These are phyloP conservation scores for Podarcis siculus DNA, from an alignment of 2,797 vertebrate species.

Conservation along the genomic window DNA sequence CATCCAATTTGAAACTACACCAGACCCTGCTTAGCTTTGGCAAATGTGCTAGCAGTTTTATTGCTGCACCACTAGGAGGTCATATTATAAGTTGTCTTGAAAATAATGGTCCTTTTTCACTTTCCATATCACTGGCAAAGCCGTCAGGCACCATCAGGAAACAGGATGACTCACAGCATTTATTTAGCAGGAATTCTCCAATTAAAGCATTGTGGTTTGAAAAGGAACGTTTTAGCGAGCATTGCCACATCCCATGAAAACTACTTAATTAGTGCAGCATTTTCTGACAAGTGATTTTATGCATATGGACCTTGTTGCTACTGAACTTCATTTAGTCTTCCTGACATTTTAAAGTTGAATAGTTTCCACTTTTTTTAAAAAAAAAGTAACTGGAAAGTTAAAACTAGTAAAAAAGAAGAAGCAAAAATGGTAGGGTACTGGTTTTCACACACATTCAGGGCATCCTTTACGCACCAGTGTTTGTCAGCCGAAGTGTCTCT, in stretches of 20 bases:
- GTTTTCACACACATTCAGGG: not conserved
- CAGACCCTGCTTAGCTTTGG: no score
- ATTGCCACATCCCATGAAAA: not conserved
- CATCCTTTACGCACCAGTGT: not conserved
- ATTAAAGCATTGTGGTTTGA: not conserved
- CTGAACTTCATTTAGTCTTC: not conserved
- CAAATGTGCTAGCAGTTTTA: no score
- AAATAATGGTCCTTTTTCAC: conserved; percentile 42
- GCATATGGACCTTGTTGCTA: conserved; percentile 14
- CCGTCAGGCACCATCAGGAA: not conserved
- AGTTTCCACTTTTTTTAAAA: not conserved
- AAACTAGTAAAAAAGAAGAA: not conserved
- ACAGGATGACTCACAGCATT: not conserved
- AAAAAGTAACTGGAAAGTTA: conserved; percentile 17
- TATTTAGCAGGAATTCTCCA: conserved; percentile 25
- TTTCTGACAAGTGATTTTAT: conserved; percentile 34
- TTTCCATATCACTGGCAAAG: conserved; percentile 37
- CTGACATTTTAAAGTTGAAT: not conserved
- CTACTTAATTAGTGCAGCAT: conserved; percentile 16
- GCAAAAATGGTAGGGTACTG: not conserved
- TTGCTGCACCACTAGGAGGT: not conserved
- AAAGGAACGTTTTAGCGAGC: conserved; percentile 8
- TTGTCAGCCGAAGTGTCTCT: not conserved
- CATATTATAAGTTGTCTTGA: conserved; percentile 30
- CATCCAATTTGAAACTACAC: no score